These are phyloP conservation scores for Ochropleura leucogaster DNA, from an alignment of 2,888 invertebrate genomes.

Conservation along the genomic window DNA sequence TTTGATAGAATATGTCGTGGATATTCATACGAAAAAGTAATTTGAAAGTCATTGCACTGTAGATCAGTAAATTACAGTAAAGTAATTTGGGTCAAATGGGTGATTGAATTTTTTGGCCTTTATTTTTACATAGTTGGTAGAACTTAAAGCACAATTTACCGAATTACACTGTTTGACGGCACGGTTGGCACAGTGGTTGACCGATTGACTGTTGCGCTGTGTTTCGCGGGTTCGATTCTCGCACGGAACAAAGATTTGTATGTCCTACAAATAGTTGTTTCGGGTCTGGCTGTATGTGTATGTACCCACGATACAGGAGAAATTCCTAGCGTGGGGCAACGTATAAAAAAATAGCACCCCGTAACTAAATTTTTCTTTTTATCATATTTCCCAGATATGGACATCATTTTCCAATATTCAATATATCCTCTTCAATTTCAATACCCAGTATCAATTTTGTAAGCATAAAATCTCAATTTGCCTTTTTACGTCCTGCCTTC, in stretches of 20 bases:
- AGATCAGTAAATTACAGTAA: constrained; percentile 43
- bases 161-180: not conserved
- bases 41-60: constrained; percentile 19
- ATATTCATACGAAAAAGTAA: constrained; percentile 22
- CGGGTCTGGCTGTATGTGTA: too few species aligned
- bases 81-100: constrained; percentile 36
- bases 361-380: not conserved
- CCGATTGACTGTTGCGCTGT: too few species aligned
- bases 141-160: not conserved
- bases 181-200: too few species aligned
- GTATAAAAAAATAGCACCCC: too few species aligned
- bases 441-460: constrained; percentile 40
- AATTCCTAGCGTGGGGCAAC: too few species aligned
- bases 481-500: constrained; percentile 18
- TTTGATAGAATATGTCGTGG: not conserved
- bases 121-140: not conserved
- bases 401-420: constrained; percentile 4
- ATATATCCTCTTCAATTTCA: constrained; percentile 15
- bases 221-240: too few species aligned
- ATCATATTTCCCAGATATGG: not conserved
- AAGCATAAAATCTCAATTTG: constrained; percentile 45
- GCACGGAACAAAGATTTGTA: too few species aligned
- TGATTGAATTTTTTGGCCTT: constrained; percentile 14
- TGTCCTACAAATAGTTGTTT: too few species aligned
- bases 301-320: too few species aligned